A percentile compares a stretch with the other conserved stretches of the same genome.
Conservation (phyloP, 2,113 vertebrate species). For the Galbula dea region DNA sequence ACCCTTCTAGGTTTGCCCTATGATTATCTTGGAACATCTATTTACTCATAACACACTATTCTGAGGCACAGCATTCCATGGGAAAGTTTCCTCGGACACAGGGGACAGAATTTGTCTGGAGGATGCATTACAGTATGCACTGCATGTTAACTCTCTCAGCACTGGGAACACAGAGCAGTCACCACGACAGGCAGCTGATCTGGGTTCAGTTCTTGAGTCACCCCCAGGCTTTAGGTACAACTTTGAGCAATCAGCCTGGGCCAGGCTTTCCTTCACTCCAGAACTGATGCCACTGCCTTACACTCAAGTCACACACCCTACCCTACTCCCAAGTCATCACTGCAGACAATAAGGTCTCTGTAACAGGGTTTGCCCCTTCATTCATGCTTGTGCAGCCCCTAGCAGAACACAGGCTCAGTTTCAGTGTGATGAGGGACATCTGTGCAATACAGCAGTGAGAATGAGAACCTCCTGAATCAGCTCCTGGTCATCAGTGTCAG, state of each 20-base stretch:
- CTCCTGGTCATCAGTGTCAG: neutral
- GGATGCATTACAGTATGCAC: too few species aligned
- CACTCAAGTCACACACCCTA: neutral
- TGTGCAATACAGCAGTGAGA: neutral
- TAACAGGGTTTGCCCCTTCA: neutral
- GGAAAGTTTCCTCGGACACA: neutral
- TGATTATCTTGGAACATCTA: neutral
- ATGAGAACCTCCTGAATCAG: neutral
- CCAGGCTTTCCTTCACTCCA: neutral
- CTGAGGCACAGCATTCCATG: neutral
- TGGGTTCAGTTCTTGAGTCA: neutral
- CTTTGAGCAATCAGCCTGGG: neutral
- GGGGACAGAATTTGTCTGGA: neutral
- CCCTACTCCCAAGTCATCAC: neutral
- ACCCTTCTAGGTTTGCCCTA: neutral
- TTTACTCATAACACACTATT: neutral
- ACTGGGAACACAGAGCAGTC: neutral
- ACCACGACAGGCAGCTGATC: neutral
- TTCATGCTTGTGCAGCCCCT: neutral
- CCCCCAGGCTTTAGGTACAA: neutral
- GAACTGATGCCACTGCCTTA: neutral
- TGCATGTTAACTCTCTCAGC: too few species aligned
- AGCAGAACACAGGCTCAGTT: neutral
- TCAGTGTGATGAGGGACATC: neutral
- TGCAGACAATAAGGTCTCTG: neutral